Percentiles rank a stretch among this genome's conserved stretches.
phyloP scores from a whole-genome alignment of 2,797 vertebrate species.

The Rhynchotus rufescens region DNA sequence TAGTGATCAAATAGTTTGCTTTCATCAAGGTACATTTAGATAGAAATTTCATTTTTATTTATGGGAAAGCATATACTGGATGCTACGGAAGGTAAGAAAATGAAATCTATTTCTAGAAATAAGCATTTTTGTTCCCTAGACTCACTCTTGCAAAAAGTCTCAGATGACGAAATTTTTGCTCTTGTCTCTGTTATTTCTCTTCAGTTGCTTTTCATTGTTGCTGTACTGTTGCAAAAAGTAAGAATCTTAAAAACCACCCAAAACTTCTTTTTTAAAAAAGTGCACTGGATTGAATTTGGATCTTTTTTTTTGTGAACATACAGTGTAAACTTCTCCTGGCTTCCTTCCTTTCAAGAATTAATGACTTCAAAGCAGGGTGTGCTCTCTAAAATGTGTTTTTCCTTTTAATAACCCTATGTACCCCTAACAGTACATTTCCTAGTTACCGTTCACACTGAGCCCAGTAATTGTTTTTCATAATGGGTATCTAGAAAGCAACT shows the following conservation, averaged over 20 bases:
- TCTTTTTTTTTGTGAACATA: neutral
- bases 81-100: neutral
- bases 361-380: neutral
- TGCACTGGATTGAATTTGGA: neutral
- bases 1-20: neutral
- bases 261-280: neutral
- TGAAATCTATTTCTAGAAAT: neutral
- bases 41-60: neutral
- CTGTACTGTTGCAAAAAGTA: neutral
- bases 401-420: neutral
- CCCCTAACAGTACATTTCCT: neutral
- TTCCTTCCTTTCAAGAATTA: neutral
- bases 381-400: neutral
- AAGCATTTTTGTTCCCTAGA: neutral
- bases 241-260: neutral
- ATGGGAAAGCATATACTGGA: neutral
- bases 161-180: neutral
- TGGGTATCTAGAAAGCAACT: neutral
- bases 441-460: neutral
- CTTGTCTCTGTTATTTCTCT: neutral
- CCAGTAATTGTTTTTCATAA: neutral
- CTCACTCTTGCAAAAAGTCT: neutral
- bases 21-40: neutral
- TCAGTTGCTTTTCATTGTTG: neutral
- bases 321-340: fast-evolving